Evolutionary conservation across 2,888 invertebrate genomes (phyloP), one percentile per base, ranked within the genome.

Genomic region (Eristalis pertinax): DNA sequence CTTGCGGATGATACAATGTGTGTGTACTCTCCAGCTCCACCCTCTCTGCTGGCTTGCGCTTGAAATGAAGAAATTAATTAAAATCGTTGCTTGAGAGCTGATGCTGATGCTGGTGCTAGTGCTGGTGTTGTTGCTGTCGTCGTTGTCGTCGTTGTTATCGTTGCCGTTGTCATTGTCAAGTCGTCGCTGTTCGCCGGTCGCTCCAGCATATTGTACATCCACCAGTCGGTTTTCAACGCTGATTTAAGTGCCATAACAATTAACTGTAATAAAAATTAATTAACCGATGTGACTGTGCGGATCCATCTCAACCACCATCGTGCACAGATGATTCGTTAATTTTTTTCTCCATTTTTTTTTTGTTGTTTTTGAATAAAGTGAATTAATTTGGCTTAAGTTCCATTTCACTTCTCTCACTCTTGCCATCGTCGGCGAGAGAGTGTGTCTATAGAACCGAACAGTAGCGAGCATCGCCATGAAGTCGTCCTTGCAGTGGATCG

Each of bases 231-330:
- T 72, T 79, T 68, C 83, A 75, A 87, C 87, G 84, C 87, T 87
- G 87, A 87, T 87, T 87, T 87, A 76, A 87, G 87, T 87, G 87
- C 84, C 76, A 84, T 65, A 84, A 84, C 84, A 87, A 87, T 87
- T 87, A 87, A 87, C 87, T 80, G 84, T 87, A 87, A 87, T 87
- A 87, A 87, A 87, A 87, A 73, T 87, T 87, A 87, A 87, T 87
- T 87, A 87, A 87, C 79, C 75, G 67, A 84, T 84, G 76, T 87
- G 83, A 83, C 79, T 76, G 87, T 84, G 72, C 26, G 72, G 65
- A 68, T 77, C 56, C 58, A 60, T 15, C 15, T 15, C 50, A 19
- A 68, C 76, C 11, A 60, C 62, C 11, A 43, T 43, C 10, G 64
- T 22, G 19, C 56, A 56, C 56, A 72, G 64, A 75, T 78, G 75